Evolutionary conservation across 2,888 invertebrate species (phyloP), one percentile per base, ranked within the genome.

Genomic region (Eupithecia centaureata): DNA sequence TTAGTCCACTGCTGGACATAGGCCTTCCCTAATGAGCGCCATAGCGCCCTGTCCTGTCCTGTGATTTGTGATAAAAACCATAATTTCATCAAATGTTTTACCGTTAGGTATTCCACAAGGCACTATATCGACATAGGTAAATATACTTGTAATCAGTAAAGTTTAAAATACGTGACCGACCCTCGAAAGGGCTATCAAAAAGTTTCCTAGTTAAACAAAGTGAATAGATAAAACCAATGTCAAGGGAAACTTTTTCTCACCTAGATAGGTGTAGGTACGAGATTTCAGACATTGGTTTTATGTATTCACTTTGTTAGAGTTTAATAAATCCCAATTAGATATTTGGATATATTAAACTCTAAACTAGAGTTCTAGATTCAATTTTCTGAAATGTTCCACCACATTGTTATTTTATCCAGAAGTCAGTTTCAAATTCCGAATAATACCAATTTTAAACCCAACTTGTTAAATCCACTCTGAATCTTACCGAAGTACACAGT

Each of bases 341-440:
- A 33, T 7, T 22, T 5, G 4, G 5, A 3, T 30, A 65, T 51
- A 57, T 22, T 57, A 32, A 57, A 57, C 33, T 12, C 18, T 33
- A 10, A 22, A 18, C 5, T 4, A 5, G 18, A 30, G 15, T 30
- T 18, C 18, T 32, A 56, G 0, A 56, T 12, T 56, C 0, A 5
- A 30, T 56, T 54, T 52, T 28, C 12, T 2, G 12, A 56, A 32
- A 32, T 30, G 22, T 18, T 57, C 12, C 18, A 33, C 32, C 32
- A 22, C 30, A n/a, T 33, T 32, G 57, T 57, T 57, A 57, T 57
- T 57, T 33, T 22, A 32, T 33, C 4, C 56, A 30, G 52, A 15
- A 52, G 18, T 32, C 13, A n/a, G 18, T 18, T 22, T 32, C 32
- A 57, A 57, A 30, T 30, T n/a, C 13, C 18, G 13, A 57, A 22